A percentile compares a stretch with the other conserved stretches of the same genome.
Evolutionary conservation across 2,113 vertebrate species (phyloP).

Genomic region (Desmodus rotundus): DNA sequence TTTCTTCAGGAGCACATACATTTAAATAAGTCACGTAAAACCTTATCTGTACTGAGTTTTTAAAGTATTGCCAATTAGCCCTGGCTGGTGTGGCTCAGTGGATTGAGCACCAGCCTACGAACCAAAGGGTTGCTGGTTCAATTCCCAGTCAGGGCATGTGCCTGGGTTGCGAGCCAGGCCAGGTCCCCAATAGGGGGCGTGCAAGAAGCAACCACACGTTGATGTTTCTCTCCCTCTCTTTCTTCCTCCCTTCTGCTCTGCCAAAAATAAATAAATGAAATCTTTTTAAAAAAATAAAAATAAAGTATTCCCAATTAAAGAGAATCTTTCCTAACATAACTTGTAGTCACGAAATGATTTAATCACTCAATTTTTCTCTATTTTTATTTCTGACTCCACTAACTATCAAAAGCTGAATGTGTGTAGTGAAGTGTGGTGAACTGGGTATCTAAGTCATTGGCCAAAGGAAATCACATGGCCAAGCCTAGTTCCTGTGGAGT

Average conservation of each 20-base stretch:
- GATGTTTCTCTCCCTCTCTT: no score
- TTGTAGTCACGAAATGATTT: neutral
- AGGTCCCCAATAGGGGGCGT: no score
- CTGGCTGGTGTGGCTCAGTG: no score
- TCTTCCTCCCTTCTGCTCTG: no score
- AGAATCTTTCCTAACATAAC: neutral
- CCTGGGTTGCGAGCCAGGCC: no score
- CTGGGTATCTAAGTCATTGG: neutral
- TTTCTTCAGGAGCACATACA: neutral
- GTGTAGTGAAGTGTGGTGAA: neutral
- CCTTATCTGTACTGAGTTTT: neutral
- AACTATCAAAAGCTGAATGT: neutral
- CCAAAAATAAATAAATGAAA: no score
- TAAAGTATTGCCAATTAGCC: neutral
- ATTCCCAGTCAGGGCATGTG: no score
- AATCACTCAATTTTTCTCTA: conserved; percentile 2
- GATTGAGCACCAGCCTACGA: no score
- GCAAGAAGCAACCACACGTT: no score
- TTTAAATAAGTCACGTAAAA: neutral
- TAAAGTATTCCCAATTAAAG: neutral
- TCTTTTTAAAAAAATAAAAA: no score
- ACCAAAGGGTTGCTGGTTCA: no score
- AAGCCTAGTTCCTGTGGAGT: neutral
- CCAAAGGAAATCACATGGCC: neutral
- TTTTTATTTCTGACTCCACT: neutral